Conservation (phyloP, 2,888 invertebrate species). For the Micoletzkya japonica region DNA sequence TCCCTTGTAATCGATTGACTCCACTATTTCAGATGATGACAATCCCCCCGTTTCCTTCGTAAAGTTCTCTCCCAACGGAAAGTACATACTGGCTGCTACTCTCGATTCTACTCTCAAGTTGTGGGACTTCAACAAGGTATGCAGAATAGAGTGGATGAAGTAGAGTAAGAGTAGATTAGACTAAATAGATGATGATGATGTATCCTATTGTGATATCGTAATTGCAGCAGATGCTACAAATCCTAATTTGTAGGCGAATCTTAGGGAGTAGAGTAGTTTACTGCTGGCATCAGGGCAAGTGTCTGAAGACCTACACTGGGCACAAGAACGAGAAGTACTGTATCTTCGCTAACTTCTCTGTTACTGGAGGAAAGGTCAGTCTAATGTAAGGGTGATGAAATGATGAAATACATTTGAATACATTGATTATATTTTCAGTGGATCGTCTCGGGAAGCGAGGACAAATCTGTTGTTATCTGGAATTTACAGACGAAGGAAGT, state of each 20-base stretch:
- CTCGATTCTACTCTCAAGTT: constrained; percentile 74
- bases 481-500: constrained; percentile 99
- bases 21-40: constrained; percentile 82
- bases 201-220: too few relatives aligned
- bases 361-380: constrained; percentile 93
- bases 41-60: constrained; percentile 99
- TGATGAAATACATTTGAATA: too few relatives aligned
- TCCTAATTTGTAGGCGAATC: constrained; percentile 1
- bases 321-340: constrained; percentile 99
- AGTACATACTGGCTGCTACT: constrained; percentile 96
- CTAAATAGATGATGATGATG: too few relatives aligned
- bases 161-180: too few relatives aligned
- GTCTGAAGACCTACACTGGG: constrained; percentile 76
- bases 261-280: not conserved
- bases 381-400: not conserved
- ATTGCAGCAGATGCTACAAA: not conserved
- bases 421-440: constrained; percentile 72
- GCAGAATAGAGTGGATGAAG: constrained; percentile 22
- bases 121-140: constrained; percentile 66
- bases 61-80: constrained; percentile 99
- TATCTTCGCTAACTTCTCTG: constrained; percentile 99
- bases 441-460: constrained; percentile 99
- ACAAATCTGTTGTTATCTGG: constrained; percentile 98
- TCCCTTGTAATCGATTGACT: not conserved
- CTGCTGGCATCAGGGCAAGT: constrained; percentile 27